A percentile compares a stretch with the other conserved stretches of the same genome.
These are phyloP conservation scores for Nerophis ophidion DNA, from an alignment of 2,113 vertebrate species.

Conservation along the genomic window DNA sequence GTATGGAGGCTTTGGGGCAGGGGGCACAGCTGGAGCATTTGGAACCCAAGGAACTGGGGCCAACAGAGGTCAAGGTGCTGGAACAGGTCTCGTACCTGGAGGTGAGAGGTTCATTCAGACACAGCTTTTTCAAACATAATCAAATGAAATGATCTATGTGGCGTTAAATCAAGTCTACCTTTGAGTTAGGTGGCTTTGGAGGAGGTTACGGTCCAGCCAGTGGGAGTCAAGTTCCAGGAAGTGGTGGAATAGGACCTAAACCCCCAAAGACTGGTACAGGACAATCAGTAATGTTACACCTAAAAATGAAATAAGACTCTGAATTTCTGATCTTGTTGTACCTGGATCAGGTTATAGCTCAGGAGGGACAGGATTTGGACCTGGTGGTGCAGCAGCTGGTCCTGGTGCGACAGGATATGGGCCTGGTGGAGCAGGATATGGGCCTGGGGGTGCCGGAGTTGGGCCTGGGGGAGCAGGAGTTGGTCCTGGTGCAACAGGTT, in stretches of 20 bases:
- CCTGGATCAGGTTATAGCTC: slow-evolving; percentile 25
- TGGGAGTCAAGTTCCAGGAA: slow-evolving; percentile 42
- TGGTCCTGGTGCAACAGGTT: slow-evolving; percentile 12
- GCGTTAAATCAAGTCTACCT: slow-evolving; percentile 9
- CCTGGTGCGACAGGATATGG: slow-evolving; percentile 19
- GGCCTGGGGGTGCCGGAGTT: slow-evolving; percentile 13
- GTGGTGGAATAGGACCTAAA: slow-evolving; percentile 45
- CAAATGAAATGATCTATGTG: background rate
- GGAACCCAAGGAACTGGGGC: slow-evolving; percentile 37
- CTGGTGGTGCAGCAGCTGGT: slow-evolving; percentile 15
- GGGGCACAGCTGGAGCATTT: slow-evolving; percentile 22
- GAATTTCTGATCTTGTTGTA: slow-evolving; percentile 23
- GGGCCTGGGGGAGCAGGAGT: slow-evolving; percentile 21
- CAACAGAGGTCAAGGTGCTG: slow-evolving; percentile 27
- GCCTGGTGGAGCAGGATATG: slow-evolving; percentile 21
- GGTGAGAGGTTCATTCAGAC: slow-evolving; percentile 23
- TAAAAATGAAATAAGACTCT: background rate
- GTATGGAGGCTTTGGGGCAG: slow-evolving; percentile 40
- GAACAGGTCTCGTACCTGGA: slow-evolving; percentile 36
- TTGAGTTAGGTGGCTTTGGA: slow-evolving; percentile 45
- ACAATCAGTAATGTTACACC: background rate
- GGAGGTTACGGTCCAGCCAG: slow-evolving; percentile 48
- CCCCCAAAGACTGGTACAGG: slow-evolving; percentile 59
- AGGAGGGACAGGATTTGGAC: slow-evolving; percentile 26
- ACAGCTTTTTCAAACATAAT: background rate